A percentile compares a stretch with the other conserved stretches of the same genome.
Evolutionary conservation across 1,140 invertebrate species (phyloP).

Genomic region (Platyscapa corneri): DNA sequence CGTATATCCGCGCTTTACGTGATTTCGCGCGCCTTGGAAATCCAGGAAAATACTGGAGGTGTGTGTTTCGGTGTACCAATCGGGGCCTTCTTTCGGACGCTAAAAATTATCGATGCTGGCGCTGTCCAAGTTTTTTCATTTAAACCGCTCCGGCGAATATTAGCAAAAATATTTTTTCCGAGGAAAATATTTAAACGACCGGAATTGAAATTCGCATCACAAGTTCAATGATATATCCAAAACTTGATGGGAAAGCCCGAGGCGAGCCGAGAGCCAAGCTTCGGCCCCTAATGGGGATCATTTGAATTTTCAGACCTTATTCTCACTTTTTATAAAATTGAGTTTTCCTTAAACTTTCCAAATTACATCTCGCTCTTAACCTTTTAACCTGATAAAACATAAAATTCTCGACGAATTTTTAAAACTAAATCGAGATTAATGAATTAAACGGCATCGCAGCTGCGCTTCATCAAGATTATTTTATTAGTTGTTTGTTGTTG

Average conservation of each 20-base stretch:
- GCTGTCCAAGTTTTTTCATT: neutral
- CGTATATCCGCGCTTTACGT: neutral
- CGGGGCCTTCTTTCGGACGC: neutral
- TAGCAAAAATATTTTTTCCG: neutral
- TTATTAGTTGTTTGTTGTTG: too few species aligned
- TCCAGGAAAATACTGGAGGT: neutral
- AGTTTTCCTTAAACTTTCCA: neutral
- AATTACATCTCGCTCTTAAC: too few species aligned
- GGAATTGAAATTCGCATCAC: slow-evolving; percentile 19
- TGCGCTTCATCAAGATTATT: too few species aligned
- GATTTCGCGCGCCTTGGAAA: neutral
- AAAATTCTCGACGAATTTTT: too few species aligned
- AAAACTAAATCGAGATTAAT: too few species aligned
- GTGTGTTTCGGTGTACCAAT: too few species aligned
- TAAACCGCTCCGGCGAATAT: neutral
- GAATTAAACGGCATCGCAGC: too few species aligned
- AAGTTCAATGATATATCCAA: slow-evolving; percentile 8
- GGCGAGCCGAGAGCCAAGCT: too few species aligned
- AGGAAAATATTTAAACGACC: neutral
- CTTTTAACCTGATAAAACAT: too few species aligned
- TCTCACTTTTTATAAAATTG: neutral
- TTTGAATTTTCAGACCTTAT: neutral
- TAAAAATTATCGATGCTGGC: neutral
- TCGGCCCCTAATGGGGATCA: neutral
- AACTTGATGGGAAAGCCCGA: neutral